These are phyloP conservation scores for Hemicordylus capensis DNA, from an alignment of 2,113 vertebrate species.

Conservation along the genomic window DNA sequence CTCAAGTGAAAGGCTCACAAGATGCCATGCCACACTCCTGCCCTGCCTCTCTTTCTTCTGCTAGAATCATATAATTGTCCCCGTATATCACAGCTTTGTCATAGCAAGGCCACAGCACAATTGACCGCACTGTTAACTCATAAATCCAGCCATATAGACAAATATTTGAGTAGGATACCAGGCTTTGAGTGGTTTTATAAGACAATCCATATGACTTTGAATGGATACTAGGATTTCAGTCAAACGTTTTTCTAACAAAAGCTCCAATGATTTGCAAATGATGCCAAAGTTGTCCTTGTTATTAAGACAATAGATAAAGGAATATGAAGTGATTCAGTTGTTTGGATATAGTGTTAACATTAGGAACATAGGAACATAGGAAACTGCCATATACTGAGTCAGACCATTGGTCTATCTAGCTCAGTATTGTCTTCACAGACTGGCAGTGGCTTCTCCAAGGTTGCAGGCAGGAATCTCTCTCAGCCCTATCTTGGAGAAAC, in stretches of 20 bases:
- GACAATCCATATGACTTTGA: background rate
- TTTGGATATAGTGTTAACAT: background rate
- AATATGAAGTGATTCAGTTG: background rate
- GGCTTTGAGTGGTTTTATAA: background rate
- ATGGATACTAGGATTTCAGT: background rate
- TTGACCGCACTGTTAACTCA: background rate
- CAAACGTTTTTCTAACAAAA: background rate
- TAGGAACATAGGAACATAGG: no score
- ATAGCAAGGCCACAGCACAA: background rate
- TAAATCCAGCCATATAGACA: no score
- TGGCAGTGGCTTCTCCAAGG: no score
- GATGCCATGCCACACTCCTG: background rate
- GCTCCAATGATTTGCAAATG: background rate
- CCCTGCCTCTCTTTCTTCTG: background rate
- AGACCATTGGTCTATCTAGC: no score
- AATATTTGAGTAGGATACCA: background rate
- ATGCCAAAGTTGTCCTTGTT: background rate
- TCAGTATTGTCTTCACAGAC: no score
- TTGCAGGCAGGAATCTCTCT: no score
- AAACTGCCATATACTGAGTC: no score
- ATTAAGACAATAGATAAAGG: background rate
- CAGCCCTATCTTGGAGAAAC: no score
- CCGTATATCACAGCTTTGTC: background rate
- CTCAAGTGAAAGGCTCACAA: background rate
- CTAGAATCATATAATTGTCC: background rate